Base-by-base conservation (phyloP, 1,140 invertebrate genomes). In the Anoplolepis gracilipes region DNA sequence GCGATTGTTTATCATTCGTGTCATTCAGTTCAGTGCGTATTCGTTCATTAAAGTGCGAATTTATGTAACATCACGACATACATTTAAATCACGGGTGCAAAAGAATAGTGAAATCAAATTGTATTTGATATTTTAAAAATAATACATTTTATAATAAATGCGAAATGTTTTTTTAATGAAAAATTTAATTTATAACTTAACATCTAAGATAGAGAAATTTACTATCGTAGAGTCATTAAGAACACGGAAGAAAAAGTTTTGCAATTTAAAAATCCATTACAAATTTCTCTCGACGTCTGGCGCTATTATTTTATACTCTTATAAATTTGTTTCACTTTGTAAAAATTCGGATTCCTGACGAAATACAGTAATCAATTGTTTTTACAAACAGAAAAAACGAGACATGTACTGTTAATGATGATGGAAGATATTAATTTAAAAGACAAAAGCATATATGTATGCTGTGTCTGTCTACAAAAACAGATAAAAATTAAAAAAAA, bases 121-220 rank as follows among this genome's bases (percentile, higher is more conserved):
- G 13, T 22, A 1, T 62, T 42, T 36, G 33, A 75, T 73, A 19
- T 30, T 72, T 53, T 30, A 53, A 57, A 76, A 76, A 46, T 36
- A 33, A 39, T 1, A n/a, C 1, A 0, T 3, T 3, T 36, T 73
- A 30, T 6, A 55, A 33, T 36, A 59, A 55, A 33, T 72, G 49
- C n/a, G 3, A 73, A 75, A 19, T 19, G 1, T 16, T 36, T 59
- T 36, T 59, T 57, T 11, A 10, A 5, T 57, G 0, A 10, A 49
- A n/a, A 1, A 53, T 53, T 72, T 1, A 30, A 33, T 53, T 33
- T 22, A 53, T 0, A 49, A 30, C 10, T 53, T 22, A 3, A 46
- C 16, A 53, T 10, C 19, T 16, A 1, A 53, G 49, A 16, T n/a
- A n/a, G n/a, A n/a, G n/a, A n/a, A n/a, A n/a, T n/a, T 70, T 49